Evolutionary conservation across 2,888 invertebrate genomes (phyloP).

Genomic region (Drosophila limbata): DNA sequence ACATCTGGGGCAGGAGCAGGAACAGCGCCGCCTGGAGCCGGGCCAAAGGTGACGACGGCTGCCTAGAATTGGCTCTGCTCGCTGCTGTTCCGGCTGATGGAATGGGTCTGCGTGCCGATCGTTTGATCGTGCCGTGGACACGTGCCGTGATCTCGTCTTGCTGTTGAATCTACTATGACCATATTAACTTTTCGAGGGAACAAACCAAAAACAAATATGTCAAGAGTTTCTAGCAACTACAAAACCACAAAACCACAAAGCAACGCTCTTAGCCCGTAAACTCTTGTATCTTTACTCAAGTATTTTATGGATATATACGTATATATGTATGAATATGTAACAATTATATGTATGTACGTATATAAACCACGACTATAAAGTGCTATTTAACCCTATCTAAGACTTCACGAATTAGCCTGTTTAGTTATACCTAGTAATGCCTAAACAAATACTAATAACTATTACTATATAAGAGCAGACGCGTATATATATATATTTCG

Average conservation of each 20-base stretch:
- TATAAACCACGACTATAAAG: constrained; percentile 54
- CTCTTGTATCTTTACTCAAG: constrained; percentile 75
- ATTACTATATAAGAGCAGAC: constrained; percentile 27
- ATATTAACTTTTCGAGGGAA: constrained; percentile 56
- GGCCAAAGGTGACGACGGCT: constrained; percentile 74
- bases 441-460: constrained; percentile 44
- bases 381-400: constrained; percentile 75
- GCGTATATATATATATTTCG: constrained; percentile 27
- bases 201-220: constrained; percentile 54
- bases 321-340: constrained; percentile 11
- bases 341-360: constrained; percentile 28
- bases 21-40: constrained; percentile 49
- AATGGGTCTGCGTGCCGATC: constrained; percentile 83
- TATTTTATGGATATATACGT: constrained; percentile 64
- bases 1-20: constrained; percentile 26
- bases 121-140: constrained; percentile 64
- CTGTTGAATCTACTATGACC: constrained; percentile 43
- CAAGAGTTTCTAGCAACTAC: constrained; percentile 6
- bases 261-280: constrained; percentile 50
- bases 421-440: constrained; percentile 35
- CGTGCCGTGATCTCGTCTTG: constrained; percentile 48
- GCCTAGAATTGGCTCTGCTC: constrained; percentile 84
- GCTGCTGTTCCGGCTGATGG: constrained; percentile 84
- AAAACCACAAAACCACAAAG: constrained; percentile 7
- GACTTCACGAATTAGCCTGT: constrained; percentile 72